Evolutionary conservation across 2,113 vertebrate species (phyloP).

Genomic region (Dascyllus trimaculatus): DNA sequence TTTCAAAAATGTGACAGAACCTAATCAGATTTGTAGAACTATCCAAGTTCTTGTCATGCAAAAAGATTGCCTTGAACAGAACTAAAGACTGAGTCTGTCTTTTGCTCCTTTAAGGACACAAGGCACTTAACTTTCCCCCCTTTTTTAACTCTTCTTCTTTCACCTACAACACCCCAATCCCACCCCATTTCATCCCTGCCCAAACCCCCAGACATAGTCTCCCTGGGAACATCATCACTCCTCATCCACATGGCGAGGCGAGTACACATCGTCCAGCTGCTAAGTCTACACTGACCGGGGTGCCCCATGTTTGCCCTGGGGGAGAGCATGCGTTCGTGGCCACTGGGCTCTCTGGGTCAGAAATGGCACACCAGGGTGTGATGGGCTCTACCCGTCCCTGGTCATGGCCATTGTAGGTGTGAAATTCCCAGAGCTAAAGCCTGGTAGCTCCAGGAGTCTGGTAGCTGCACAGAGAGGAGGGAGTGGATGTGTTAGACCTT

Average conservation of each 20-base stretch:
- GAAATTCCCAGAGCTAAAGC: slow-evolving; percentile 73
- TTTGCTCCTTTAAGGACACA: background rate
- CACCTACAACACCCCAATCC: slow-evolving; percentile 19
- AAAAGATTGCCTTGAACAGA: background rate
- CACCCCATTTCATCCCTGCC: slow-evolving; percentile 8
- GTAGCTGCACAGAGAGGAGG: slow-evolving; percentile 45
- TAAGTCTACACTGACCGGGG: slow-evolving; percentile 79
- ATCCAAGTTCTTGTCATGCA: background rate
- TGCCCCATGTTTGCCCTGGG: slow-evolving; percentile 76
- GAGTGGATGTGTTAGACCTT: slow-evolving; percentile 46
- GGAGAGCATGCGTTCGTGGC: slow-evolving; percentile 69
- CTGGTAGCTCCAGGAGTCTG: slow-evolving; percentile 36
- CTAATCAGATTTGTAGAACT: background rate
- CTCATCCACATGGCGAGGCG: slow-evolving; percentile 69
- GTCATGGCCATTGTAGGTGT: slow-evolving; percentile 32
- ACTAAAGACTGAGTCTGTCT: background rate
- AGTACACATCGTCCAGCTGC: slow-evolving; percentile 83
- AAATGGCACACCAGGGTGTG: slow-evolving; percentile 73
- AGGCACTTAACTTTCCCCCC: background rate
- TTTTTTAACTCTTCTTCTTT: slow-evolving; percentile 44
- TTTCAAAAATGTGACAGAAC: background rate
- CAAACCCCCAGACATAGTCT: slow-evolving; percentile 41
- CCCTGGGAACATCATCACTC: slow-evolving; percentile 81
- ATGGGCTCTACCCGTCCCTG: slow-evolving; percentile 34
- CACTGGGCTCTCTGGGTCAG: slow-evolving; percentile 53